Conservation (phyloP, 2,113 vertebrate genomes). For the Pomatorhinus ruficollis region DNA sequence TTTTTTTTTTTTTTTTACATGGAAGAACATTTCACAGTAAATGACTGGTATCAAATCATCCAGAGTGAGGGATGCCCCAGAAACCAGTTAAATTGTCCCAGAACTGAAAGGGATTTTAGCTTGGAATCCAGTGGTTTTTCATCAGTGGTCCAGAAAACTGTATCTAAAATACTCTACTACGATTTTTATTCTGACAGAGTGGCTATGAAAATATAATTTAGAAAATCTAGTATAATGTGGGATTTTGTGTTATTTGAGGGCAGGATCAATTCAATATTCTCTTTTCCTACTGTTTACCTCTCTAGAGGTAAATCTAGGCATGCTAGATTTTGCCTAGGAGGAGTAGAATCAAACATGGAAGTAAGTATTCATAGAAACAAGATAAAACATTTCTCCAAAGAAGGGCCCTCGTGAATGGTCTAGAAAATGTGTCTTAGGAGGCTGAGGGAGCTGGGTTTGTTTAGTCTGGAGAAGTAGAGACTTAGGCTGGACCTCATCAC, state of each 20-base stretch:
- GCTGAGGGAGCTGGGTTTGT: neutral
- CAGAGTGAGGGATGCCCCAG: neutral
- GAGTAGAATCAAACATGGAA: neutral
- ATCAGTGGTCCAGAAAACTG: neutral
- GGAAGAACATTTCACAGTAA: neutral
- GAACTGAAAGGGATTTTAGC: neutral
- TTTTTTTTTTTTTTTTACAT: neutral
- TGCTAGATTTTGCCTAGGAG: neutral
- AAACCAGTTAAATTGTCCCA: neutral
- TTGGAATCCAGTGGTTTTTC: neutral
- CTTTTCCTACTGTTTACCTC: neutral
- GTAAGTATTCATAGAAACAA: neutral
- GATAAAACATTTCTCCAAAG: neutral
- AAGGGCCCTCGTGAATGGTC: fast-evolving
- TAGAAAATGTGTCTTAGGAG: neutral
- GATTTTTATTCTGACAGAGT: neutral
- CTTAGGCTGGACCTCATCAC: neutral
- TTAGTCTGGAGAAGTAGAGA: neutral
- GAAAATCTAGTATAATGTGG: neutral
- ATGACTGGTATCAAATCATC: neutral
- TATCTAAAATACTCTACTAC: neutral
- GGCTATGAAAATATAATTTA: neutral
- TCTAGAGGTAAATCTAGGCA: neutral
- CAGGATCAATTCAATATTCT: neutral
- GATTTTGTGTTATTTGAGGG: neutral